Evolutionary conservation across 2,888 invertebrate genomes (phyloP), one percentile per base, ranked within the genome.

Genomic region (Oxytorus armatus): DNA sequence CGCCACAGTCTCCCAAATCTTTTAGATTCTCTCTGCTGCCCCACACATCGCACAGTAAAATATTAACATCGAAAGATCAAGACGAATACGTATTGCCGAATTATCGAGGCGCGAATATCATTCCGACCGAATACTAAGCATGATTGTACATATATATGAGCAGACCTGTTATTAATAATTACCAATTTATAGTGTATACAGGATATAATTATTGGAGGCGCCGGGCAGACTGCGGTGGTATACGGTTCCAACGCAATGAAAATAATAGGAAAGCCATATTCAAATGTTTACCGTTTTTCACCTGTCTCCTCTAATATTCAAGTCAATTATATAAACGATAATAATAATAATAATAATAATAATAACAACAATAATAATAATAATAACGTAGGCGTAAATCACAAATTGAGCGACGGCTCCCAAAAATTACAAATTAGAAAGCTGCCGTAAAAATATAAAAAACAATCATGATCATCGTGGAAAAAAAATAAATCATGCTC

Each of bases 391-490:
- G 47, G 49, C 44, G 47, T 78, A 82, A 79, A 79, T 79, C 81
- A 79, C 80, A 80, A 72, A 79, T 61, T 47, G 76, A 76, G 53
- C 53, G 47, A 59, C 18, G 36, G 42, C 63, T 53, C 51, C 16
- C 33, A 14, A 57, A 8, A 53, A 29, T 63, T 51, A 65, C 65
- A 42, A 55, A 53, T 33, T 65, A 8, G 21, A 47, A 47, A 65
- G 55, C 21, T 70, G 66, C 76, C 79, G 74, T 79, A 63, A 70
- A 85, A 74, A 73, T 59, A 68, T 82, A 85, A 83, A 83, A 81
- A 72, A 79, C 36, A 36, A 36, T 8, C 36, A 36, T 7, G 36
- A 36, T 36, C 36, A 10, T 36, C 5, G 36, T 36, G 36, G n/a
- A n/a, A 77, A 81, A 16, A 55, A 61, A 78, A 75, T 80, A 73